These are phyloP conservation scores for Pogonocichla stellata DNA, from an alignment of 2,113 vertebrate genomes.

Conservation along the genomic window DNA sequence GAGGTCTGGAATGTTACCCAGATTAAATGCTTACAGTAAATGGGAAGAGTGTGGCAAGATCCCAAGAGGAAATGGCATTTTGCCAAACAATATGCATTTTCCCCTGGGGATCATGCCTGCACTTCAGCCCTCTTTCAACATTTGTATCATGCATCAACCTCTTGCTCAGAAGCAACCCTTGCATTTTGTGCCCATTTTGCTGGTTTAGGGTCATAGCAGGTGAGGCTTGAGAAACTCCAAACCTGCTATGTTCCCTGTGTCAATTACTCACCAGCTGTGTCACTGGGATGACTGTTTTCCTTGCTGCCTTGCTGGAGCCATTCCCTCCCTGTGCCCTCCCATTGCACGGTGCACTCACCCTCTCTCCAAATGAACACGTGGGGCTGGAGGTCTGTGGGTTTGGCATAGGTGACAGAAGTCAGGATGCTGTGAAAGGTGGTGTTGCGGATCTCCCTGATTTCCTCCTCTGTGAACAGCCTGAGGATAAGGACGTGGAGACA, in stretches of 20 bases:
- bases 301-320: background rate
- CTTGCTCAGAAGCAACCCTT: background rate
- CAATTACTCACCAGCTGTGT: background rate
- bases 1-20: background rate
- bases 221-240: background rate
- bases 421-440: constrained; percentile 80
- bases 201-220: background rate
- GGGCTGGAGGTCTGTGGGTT: constrained; percentile 67
- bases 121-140: background rate
- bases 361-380: constrained; percentile 81
- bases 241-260: background rate
- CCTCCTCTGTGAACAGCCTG: constrained; percentile 85
- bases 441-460: constrained; percentile 76
- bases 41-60: background rate
- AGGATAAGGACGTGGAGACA: background rate
- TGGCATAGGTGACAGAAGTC: constrained; percentile 55
- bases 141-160: rapidly evolving
- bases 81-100: background rate
- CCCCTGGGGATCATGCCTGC: background rate
- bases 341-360: constrained; percentile 65
- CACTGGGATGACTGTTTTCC: background rate
- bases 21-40: background rate
- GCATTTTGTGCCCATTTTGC: background rate
- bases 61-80: background rate
- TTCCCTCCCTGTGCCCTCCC: background rate